Evolutionary conservation across 2,113 vertebrate species (phyloP).

Genomic region (Capricornis sumatraensis): DNA sequence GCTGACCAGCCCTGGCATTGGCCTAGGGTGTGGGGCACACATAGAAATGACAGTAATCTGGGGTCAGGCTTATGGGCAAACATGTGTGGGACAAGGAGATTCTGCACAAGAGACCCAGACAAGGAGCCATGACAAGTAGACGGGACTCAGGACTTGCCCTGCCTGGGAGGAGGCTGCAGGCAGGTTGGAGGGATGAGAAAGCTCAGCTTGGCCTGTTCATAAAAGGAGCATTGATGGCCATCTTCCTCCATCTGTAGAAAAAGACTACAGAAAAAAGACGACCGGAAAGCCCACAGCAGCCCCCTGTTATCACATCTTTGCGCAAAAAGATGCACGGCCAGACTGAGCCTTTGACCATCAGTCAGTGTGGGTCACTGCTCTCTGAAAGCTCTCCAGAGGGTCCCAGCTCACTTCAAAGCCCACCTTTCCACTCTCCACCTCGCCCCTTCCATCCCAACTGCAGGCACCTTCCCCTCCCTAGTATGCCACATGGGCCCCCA

Average conservation of each 20-base stretch:
- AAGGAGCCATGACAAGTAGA: rapidly evolving
- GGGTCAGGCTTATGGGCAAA: neutral
- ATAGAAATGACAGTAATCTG: neutral
- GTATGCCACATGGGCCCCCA: rapidly evolving
- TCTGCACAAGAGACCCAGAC: neutral
- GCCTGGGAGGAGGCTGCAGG: neutral
- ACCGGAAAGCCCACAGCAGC: neutral
- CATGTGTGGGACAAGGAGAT: neutral
- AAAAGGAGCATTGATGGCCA: neutral
- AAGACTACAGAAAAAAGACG: neutral
- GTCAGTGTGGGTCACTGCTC: neutral
- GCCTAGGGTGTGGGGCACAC: neutral
- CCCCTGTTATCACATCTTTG: neutral
- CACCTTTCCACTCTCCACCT: neutral
- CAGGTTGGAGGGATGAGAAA: neutral
- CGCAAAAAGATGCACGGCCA: neutral
- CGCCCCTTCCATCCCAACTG: neutral
- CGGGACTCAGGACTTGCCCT: neutral
- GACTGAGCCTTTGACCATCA: neutral
- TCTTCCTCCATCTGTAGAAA: neutral
- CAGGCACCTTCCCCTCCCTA: neutral
- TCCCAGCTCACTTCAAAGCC: neutral
- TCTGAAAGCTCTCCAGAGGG: neutral
- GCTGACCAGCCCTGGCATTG: neutral
- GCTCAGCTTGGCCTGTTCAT: neutral